Evolutionary conservation across 2,888 invertebrate genomes (phyloP).

Genomic region (Macrophya alboannulata): DNA sequence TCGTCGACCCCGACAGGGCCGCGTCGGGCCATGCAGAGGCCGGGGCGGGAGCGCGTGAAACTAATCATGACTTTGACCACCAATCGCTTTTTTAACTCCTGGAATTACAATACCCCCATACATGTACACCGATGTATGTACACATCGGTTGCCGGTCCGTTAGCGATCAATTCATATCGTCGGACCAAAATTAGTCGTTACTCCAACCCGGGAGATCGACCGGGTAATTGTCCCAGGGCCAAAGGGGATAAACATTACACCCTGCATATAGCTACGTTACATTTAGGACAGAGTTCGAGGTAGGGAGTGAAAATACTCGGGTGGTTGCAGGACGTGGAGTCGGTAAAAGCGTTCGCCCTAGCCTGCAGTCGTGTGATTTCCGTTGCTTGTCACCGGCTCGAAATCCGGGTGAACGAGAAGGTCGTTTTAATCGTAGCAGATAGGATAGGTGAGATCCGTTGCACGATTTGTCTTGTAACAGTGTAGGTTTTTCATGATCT

Average conservation of each 20-base stretch:
- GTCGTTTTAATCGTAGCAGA: neutral
- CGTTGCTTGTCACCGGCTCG: neutral
- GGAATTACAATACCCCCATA: conserved; percentile 13
- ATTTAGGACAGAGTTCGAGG: neutral
- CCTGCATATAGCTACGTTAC: neutral
- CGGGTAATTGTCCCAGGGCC: conserved; percentile 39
- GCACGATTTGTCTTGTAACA: neutral
- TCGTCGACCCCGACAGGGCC: neutral
- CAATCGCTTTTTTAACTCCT: conserved; percentile 32
- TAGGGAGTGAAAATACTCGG: neutral
- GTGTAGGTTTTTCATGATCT: neutral
- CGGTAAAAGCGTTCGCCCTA: neutral
- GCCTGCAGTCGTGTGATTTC: neutral
- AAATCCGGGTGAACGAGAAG: neutral
- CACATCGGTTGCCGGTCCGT: neutral
- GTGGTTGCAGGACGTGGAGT: neutral
- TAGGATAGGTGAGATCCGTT: neutral
- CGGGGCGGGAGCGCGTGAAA: conserved; percentile 29
- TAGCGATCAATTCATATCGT: conserved; percentile 48
- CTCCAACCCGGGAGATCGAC: conserved; percentile 19
- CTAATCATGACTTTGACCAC: conserved; percentile 46
- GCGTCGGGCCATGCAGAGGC: neutral
- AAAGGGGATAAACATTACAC: conserved; percentile 38
- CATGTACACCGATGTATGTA: conserved; percentile 1
- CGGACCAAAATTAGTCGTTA: conserved; percentile 48